Conservation (phyloP, 1,140 invertebrate species). For the Leucophenga varia region DNA sequence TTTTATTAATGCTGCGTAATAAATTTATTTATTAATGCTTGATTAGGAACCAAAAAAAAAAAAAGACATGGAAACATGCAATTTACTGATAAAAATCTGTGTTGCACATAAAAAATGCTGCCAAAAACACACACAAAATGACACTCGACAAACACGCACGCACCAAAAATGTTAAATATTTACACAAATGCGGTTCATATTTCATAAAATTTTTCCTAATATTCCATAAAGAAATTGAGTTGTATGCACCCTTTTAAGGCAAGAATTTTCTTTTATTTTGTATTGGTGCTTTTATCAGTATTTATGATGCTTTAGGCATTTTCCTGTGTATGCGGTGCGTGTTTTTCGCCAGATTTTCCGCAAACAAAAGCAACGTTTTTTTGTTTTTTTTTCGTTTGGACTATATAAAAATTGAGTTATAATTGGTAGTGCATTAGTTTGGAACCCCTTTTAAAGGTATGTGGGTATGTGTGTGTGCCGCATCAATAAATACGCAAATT, state of each 20-base stretch:
- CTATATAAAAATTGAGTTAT: conserved; percentile 53
- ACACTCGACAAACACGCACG: no score
- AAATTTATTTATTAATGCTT: no score
- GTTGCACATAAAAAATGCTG: no score
- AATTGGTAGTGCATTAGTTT: conserved; percentile 51
- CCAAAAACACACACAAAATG: no score
- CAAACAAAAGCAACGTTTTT: no score
- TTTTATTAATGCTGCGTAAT: no score
- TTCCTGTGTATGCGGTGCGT: conserved; percentile 18
- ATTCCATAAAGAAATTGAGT: conserved; percentile 44
- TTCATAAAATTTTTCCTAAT: conserved; percentile 36
- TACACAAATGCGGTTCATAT: conserved; percentile 55
- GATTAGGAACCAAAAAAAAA: no score
- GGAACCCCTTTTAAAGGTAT: neutral
- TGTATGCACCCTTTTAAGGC: conserved; percentile 19
- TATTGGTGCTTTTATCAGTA: no score
- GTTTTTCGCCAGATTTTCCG: conserved; percentile 32
- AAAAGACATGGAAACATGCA: no score
- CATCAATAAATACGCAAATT: conserved; percentile 52
- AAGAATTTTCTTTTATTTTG: no score
- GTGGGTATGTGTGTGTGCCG: conserved; percentile 22
- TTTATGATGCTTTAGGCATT: no score
- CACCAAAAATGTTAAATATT: conserved; percentile 31
- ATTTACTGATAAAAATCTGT: no score
- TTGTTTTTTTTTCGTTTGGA: neutral